Evolutionary conservation across 1,140 invertebrate species (phyloP).

Genomic region (Scaptomyza graminum): DNA sequence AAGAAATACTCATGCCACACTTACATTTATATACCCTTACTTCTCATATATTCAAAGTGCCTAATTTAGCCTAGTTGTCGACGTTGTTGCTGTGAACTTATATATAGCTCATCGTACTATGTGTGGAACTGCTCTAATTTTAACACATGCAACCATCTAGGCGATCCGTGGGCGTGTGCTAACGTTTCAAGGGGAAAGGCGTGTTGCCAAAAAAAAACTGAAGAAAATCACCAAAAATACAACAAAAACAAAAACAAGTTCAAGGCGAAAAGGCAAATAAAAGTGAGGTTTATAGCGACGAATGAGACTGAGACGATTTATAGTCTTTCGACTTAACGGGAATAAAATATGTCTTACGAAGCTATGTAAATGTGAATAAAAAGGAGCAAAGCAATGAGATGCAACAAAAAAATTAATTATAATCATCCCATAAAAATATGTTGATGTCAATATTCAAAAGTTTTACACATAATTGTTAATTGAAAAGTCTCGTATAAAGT

Average conservation of each 20-base stretch:
- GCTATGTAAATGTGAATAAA: too few species aligned
- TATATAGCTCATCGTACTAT: conserved; percentile 39
- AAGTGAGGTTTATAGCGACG: conserved; percentile 22
- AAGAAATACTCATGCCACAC: not conserved
- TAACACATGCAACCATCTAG: conserved; percentile 72
- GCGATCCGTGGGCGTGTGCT: conserved; percentile 37
- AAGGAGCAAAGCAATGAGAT: too few species aligned
- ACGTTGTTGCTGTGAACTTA: conserved; percentile 41
- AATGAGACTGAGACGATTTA: not conserved
- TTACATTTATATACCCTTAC: not conserved
- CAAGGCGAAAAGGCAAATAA: conserved; percentile 23
- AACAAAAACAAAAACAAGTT: conserved; percentile 9
- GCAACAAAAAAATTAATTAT: too few species aligned
- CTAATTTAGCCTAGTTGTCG: conserved; percentile 53
- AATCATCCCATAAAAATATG: too few species aligned
- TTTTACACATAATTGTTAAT: too few species aligned
- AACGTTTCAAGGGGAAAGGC: conserved; percentile 19
- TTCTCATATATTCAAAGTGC: not conserved
- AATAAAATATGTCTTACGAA: too few species aligned
- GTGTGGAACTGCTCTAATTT: conserved; percentile 61
- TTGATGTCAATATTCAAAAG: too few species aligned
- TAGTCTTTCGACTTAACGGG: not conserved
- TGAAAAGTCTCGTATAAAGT: too few species aligned
- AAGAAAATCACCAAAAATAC: conserved; percentile 4
- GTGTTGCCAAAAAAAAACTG: conserved; percentile 8